A percentile compares a stretch with the other conserved stretches of the same genome.
Evolutionary conservation across 1,140 invertebrate species (phyloP).

Genomic region (Drosophila bocqueti): DNA sequence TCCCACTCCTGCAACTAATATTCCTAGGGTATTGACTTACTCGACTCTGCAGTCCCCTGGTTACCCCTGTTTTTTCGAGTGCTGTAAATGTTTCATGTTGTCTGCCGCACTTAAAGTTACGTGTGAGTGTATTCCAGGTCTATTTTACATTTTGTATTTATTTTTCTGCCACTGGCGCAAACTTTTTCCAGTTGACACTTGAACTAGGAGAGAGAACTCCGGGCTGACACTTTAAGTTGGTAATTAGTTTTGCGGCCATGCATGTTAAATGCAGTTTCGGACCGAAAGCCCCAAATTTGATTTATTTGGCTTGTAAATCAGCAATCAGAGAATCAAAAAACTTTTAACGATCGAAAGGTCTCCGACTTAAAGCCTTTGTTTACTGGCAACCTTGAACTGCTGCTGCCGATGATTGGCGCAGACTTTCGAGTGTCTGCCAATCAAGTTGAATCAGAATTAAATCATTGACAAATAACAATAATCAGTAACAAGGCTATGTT

Average conservation of each 20-base stretch:
- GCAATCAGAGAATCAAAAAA: not conserved
- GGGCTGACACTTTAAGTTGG: constrained; percentile 73
- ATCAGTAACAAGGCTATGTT: constrained; percentile 59
- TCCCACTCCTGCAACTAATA: not conserved
- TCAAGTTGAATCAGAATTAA: constrained; percentile 75
- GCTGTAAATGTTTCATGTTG: constrained; percentile 54
- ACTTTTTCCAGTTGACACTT: constrained; percentile 74
- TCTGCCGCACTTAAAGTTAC: constrained; percentile 68
- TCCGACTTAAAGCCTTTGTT: constrained; percentile 14
- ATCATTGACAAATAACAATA: constrained; percentile 82
- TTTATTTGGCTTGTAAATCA: constrained; percentile 3
- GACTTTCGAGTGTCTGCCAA: constrained; percentile 78
- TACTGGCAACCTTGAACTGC: constrained; percentile 55
- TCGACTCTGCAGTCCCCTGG: no score
- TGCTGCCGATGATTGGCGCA: constrained; percentile 13
- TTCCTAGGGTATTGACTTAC: constrained; percentile 4
- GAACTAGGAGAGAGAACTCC: constrained; percentile 31
- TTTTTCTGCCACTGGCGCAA: constrained; percentile 39
- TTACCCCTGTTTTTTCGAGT: constrained; percentile 19
- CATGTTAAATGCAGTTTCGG: constrained; percentile 64
- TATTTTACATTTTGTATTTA: constrained; percentile 22
- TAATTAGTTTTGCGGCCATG: constrained; percentile 81
- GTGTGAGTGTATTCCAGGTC: constrained; percentile 24
- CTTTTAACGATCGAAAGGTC: constrained; percentile 8
- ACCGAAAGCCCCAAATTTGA: not conserved